Percentiles rank a stretch among this genome's conserved stretches.
Conservation (phyloP, 1,140 invertebrate genomes). For the Drosophila asahinai region DNA sequence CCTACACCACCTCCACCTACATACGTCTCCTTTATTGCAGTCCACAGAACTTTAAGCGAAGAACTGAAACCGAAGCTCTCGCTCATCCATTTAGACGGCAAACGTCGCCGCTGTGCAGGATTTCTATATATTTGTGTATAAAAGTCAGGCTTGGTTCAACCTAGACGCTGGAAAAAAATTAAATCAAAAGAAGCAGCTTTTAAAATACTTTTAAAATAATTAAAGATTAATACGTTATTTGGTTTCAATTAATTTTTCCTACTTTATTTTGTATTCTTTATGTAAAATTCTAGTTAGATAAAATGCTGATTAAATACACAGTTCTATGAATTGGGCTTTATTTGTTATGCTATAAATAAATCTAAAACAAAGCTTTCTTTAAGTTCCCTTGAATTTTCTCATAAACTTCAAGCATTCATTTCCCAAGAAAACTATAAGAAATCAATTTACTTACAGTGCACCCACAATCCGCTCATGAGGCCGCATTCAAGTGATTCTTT, state of each 20-base stretch:
- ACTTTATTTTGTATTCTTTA: too few relatives aligned
- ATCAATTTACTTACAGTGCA: constrained; percentile 1
- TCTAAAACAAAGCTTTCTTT: neutral
- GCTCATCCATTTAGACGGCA: constrained; percentile 34
- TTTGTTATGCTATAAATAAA: too few relatives aligned
- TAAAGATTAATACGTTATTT: too few relatives aligned
- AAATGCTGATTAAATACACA: too few relatives aligned
- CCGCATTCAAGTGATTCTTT: constrained; percentile 24
- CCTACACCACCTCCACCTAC: constrained; percentile 1
- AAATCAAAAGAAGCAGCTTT: too few relatives aligned
- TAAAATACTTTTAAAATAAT: too few relatives aligned
- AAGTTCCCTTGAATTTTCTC: neutral
- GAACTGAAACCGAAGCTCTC: constrained; percentile 33
- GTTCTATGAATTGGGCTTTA: too few relatives aligned
- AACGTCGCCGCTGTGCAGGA: constrained; percentile 25
- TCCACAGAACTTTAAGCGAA: constrained; percentile 39
- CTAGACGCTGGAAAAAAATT: constrained; percentile 9
- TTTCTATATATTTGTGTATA: constrained; percentile 15
- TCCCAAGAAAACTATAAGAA: neutral
- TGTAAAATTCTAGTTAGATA: too few relatives aligned
- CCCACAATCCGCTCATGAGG: constrained; percentile 5
- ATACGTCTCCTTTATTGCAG: constrained; percentile 5
- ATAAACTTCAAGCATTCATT: neutral
- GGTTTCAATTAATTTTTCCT: too few relatives aligned
- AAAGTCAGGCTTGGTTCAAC: neutral